A percentile compares a stretch with the other conserved stretches of the same genome.
Conservation (phyloP, 2,113 vertebrate species). For the Gambusia affinis region DNA sequence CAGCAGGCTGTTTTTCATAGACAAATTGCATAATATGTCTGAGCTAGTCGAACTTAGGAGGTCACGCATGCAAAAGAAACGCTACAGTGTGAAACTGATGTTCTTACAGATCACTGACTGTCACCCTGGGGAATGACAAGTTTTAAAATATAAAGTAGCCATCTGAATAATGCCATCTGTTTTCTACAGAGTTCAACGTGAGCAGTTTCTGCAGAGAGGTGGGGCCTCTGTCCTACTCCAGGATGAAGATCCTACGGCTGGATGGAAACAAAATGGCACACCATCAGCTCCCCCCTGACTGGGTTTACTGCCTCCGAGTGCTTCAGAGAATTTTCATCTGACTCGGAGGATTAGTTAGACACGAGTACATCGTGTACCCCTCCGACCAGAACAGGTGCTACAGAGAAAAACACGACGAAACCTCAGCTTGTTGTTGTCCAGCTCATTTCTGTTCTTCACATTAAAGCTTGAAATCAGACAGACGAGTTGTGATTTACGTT, state of each 20-base stretch:
- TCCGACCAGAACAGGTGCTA: background rate
- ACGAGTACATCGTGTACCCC: background rate
- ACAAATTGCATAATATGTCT: background rate
- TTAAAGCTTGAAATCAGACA: slow-evolving; percentile 25
- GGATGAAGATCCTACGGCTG: slow-evolving; percentile 76
- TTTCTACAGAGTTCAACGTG: slow-evolving; percentile 75
- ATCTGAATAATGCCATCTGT: slow-evolving; percentile 1
- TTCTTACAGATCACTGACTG: too few relatives aligned
- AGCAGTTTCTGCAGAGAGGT: slow-evolving; percentile 79
- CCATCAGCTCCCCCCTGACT: slow-evolving; percentile 76
- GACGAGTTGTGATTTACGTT: background rate
- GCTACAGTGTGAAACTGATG: slow-evolving; percentile 23
- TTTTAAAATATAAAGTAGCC: slow-evolving; percentile 1
- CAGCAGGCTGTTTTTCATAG: slow-evolving; percentile 2
- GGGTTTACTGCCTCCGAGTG: slow-evolving; percentile 79
- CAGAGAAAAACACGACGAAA: slow-evolving; percentile 1
- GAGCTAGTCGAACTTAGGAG: background rate
- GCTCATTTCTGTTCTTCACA: slow-evolving; percentile 1
- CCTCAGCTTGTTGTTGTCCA: slow-evolving; percentile 5
- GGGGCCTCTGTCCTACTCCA: slow-evolving; percentile 76
- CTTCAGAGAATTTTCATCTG: slow-evolving; percentile 75
- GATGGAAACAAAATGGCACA: slow-evolving; percentile 78
- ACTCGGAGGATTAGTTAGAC: slow-evolving; percentile 22
- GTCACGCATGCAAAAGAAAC: slow-evolving; percentile 20
- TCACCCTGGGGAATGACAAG: slow-evolving; percentile 1